Percentiles rank a stretch among this genome's conserved stretches.
phyloP scores from a whole-genome alignment of 2,888 invertebrate genomes.

The Dicyrtoma fusca region DNA sequence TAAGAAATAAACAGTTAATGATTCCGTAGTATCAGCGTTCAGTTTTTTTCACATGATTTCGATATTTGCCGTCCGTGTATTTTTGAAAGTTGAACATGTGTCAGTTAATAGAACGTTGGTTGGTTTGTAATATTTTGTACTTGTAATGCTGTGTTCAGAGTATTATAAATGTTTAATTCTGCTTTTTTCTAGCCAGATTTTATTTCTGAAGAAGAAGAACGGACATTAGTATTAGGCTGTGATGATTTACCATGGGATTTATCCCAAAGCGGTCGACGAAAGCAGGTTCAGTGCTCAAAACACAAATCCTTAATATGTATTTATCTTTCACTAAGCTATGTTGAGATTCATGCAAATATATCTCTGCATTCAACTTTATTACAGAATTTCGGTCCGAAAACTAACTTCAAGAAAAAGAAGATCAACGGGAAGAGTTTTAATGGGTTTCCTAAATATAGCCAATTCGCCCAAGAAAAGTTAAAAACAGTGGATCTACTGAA shows the following conservation, averaged over 20 bases:
- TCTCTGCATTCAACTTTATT: no score
- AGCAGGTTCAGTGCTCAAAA: no score
- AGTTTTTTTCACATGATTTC: no score
- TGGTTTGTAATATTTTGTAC: background rate
- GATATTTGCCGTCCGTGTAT: background rate
- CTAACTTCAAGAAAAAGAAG: constrained; percentile 94
- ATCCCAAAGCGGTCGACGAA: constrained; percentile 94
- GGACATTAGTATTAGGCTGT: constrained; percentile 68
- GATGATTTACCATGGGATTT: constrained; percentile 83
- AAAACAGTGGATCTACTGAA: constrained; percentile 65
- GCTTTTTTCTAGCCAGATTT: constrained; percentile 69
- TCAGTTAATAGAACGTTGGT: background rate
- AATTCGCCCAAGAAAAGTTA: constrained; percentile 78
- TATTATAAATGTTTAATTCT: constrained; percentile 1
- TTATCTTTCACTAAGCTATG: background rate
- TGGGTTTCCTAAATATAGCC: constrained; percentile 82
- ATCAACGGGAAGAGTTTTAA: constrained; percentile 75
- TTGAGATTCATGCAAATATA: no score
- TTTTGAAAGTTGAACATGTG: background rate
- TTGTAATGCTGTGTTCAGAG: background rate
- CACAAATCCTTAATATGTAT: no score
- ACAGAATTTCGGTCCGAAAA: constrained; percentile 95
- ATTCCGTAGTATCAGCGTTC: no score
- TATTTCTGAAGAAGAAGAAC: constrained; percentile 72
- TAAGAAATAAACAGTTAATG: no score